Percentiles rank a stretch among this genome's conserved stretches.
phyloP scores from a whole-genome alignment of 2,113 vertebrate genomes.

The Chauna torquata region DNA sequence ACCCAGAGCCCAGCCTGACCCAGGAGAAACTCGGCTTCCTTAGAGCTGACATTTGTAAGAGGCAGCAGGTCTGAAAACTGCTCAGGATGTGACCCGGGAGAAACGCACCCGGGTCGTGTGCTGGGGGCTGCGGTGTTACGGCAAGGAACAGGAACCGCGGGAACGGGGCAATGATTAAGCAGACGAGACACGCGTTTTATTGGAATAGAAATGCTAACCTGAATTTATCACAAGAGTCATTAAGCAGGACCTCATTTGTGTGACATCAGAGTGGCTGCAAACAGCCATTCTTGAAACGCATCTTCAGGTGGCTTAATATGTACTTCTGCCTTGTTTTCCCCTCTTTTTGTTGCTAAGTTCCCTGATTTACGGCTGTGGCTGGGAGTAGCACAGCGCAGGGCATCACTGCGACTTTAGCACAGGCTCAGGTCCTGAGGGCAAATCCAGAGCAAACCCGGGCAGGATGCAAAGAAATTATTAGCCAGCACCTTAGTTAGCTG shows the following conservation, averaged over 20 bases:
- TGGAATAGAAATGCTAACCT: not conserved
- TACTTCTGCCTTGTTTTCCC: not conserved
- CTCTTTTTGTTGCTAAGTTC: not conserved
- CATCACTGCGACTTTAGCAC: too few relatives aligned
- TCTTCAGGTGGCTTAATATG: not conserved
- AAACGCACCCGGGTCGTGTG: not conserved
- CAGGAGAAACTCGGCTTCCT: fast-evolving
- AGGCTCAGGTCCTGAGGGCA: fast-evolving
- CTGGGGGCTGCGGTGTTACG: not conserved
- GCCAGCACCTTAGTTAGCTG: not conserved
- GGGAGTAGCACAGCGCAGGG: fast-evolving
- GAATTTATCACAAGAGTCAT: not conserved
- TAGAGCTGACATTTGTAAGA: not conserved
- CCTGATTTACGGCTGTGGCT: fast-evolving
- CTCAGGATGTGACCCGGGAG: not conserved
- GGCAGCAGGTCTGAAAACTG: not conserved
- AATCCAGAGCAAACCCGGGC: not conserved
- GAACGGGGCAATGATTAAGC: not conserved
- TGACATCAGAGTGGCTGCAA: not conserved
- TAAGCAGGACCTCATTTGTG: not conserved
- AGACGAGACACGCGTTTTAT: not conserved
- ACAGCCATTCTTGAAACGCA: fast-evolving
- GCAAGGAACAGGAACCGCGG: fast-evolving
- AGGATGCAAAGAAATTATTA: not conserved
- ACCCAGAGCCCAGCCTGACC: too few relatives aligned